These are phyloP conservation scores for Danio albolineatus DNA, from an alignment of 2,797 vertebrate genomes.

Conservation along the genomic window DNA sequence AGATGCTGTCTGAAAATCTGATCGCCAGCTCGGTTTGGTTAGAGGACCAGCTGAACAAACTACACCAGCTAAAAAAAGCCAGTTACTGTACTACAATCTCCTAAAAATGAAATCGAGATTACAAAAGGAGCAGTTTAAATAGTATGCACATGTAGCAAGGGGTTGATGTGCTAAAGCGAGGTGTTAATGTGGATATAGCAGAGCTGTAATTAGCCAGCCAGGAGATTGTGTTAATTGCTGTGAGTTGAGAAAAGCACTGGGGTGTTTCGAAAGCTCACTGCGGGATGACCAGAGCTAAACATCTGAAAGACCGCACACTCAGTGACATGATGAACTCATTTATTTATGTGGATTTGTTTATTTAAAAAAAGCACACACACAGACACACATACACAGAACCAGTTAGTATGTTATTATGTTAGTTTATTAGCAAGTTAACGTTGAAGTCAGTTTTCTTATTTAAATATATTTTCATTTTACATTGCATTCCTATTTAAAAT, in stretches of 20 bases:
- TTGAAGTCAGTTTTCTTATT: too few species aligned
- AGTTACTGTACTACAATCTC: too few species aligned
- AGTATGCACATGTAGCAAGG: conserved; percentile 18
- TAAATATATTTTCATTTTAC: too few species aligned
- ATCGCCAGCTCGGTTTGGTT: not conserved
- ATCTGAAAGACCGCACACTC: conserved; percentile 4
- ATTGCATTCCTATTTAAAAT: too few species aligned
- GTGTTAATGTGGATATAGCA: conserved; percentile 59
- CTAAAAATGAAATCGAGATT: not conserved
- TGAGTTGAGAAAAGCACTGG: conserved; percentile 63
- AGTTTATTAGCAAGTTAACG: too few species aligned
- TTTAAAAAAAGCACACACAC: not conserved
- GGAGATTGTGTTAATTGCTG: conserved; percentile 62
- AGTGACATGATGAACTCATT: not conserved
- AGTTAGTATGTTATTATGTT: too few species aligned
- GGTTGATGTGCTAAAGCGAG: conserved; percentile 54
- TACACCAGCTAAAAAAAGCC: not conserved
- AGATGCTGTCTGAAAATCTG: not conserved
- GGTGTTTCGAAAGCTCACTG: conserved; percentile 53
- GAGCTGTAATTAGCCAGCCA: conserved; percentile 70
- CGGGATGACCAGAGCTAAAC: conserved; percentile 25
- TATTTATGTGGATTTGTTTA: too few species aligned
- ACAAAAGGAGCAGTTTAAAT: conserved; percentile 7
- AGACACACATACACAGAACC: too few species aligned
- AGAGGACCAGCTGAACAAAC: not conserved